A percentile compares a stretch with the other conserved stretches of the same genome.
Evolutionary conservation across 2,888 invertebrate species (phyloP).

Genomic region (Tricholauxania praeusta): DNA sequence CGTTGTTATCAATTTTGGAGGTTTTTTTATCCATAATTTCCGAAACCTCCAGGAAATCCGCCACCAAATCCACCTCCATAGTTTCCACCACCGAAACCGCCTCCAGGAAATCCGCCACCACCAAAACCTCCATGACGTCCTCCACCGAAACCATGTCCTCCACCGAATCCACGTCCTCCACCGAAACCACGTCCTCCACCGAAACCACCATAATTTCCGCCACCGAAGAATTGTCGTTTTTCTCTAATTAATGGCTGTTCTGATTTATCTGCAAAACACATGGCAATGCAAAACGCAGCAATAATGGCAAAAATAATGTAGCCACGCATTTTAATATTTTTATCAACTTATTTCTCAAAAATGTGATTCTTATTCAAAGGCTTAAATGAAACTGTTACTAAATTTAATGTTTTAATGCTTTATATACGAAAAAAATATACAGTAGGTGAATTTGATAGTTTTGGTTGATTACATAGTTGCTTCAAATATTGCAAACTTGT

Average conservation of each 20-base stretch:
- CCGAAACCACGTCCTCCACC: constrained; percentile 30
- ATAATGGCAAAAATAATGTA: constrained; percentile 36
- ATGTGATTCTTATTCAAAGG: no score
- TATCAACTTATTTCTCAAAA: not conserved
- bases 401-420: no score
- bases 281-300: constrained; percentile 28
- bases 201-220: constrained; percentile 24
- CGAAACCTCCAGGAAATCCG: constrained; percentile 14
- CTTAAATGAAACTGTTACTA: no score
- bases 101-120: constrained; percentile 28
- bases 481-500: no score
- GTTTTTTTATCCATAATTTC: no score
- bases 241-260: constrained; percentile 23
- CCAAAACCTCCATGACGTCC: constrained; percentile 23
- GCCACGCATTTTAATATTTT: constrained; percentile 38
- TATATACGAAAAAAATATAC: no score
- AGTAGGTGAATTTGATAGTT: no score
- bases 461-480: no score
- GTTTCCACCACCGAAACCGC: constrained; percentile 19
- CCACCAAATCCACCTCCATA: constrained; percentile 17
- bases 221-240: constrained; percentile 35
- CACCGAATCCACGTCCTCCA: constrained; percentile 29
- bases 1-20: no score
- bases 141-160: constrained; percentile 34
- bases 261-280: constrained; percentile 31